Conservation (phyloP, 2,888 invertebrate species). For the Oscheius sp. region DNA sequence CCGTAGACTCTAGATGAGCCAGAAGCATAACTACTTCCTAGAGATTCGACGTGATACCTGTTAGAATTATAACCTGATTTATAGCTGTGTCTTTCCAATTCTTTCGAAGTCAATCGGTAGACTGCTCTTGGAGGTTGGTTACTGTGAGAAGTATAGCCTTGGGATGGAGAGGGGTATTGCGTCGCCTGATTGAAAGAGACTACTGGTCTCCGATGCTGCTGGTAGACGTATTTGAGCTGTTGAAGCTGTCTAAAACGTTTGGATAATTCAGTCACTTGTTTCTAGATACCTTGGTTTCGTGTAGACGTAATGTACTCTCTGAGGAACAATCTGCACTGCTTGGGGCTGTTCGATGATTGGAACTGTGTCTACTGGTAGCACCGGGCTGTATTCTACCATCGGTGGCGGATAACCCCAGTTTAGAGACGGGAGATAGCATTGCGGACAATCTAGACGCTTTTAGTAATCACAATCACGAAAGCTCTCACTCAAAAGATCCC, state of each 20-base stretch:
- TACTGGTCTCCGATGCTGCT: not conserved
- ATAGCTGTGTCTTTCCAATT: not conserved
- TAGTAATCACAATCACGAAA: not conserved
- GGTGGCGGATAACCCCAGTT: slow-evolving; percentile 2
- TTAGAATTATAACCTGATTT: not conserved
- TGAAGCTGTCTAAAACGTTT: not conserved
- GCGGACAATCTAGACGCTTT: slow-evolving; percentile 1
- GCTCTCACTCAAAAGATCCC: slow-evolving; percentile 17
- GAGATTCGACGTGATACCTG: too few species aligned
- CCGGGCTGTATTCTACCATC: not conserved
- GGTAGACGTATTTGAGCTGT: not conserved
- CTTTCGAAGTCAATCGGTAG: not conserved
- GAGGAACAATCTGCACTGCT: slow-evolving; percentile 3
- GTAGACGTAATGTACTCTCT: too few species aligned
- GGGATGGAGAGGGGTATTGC: not conserved
- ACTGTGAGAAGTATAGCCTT: not conserved
- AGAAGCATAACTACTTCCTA: not conserved
- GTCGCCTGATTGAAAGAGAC: not conserved
- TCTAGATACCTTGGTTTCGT: slow-evolving; percentile 11
- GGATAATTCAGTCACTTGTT: not conserved
- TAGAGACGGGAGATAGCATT: not conserved
- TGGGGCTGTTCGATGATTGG: not conserved
- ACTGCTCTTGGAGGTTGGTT: not conserved
- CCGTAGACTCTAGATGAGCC: not conserved
- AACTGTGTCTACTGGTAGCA: not conserved